phyloP scores from a whole-genome alignment of 92 coral and sea anemone genomes.

The Virgularia gustaviana region DNA sequence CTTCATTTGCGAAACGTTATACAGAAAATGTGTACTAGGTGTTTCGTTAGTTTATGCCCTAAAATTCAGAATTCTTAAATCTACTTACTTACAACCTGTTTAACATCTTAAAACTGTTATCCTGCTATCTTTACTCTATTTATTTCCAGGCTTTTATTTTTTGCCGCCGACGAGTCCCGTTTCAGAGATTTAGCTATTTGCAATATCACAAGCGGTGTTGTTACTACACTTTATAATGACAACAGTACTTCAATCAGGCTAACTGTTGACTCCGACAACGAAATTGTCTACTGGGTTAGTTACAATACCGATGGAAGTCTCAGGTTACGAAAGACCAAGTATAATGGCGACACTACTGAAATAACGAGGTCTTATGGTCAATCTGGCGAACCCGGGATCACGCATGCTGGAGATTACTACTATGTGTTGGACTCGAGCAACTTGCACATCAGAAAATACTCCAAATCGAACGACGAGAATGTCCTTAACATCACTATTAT shows the following conservation, averaged over 20 bases:
- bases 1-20: too few species aligned
- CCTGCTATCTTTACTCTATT: too few species aligned
- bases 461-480: slow-evolving; percentile 9
- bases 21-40: too few species aligned
- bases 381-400: slow-evolving; percentile 21
- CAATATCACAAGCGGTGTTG: slow-evolving; percentile 6
- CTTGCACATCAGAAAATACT: slow-evolving; percentile 17
- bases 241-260: slow-evolving; percentile 31
- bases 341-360: slow-evolving; percentile 26
- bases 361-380: slow-evolving; percentile 14
- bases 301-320: slow-evolving; percentile 16
- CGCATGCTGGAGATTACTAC: slow-evolving; percentile 16
- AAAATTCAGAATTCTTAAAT: too few species aligned
- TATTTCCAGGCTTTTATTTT: slow-evolving; percentile 20
- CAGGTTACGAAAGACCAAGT: slow-evolving; percentile 17
- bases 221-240: slow-evolving; percentile 14
- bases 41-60: too few species aligned
- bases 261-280: slow-evolving; percentile 16
- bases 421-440: slow-evolving; percentile 25
- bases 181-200: slow-evolving; percentile 12
- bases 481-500: slow-evolving; percentile 26
- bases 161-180: slow-evolving; percentile 23
- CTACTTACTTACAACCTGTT: too few species aligned
- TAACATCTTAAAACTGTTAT: too few species aligned
- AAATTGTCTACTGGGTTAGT: slow-evolving; percentile 32